A percentile compares a stretch with the other conserved stretches of the same genome.
phyloP scores from a whole-genome alignment of 1,140 invertebrate genomes.

The Scaptomyza pallida region DNA sequence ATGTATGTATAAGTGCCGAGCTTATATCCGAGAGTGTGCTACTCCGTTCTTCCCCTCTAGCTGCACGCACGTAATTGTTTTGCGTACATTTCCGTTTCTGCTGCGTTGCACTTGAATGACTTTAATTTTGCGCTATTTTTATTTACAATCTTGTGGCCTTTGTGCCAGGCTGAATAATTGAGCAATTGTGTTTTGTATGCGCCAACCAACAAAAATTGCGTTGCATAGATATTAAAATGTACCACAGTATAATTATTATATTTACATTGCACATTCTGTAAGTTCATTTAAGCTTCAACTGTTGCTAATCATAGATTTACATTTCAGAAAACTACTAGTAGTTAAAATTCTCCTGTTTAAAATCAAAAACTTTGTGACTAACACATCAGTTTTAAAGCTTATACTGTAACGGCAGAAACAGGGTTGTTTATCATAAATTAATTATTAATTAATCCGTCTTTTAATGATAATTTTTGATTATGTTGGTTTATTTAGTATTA shows the following conservation, averaged over 20 bases:
- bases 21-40: conserved; percentile 20
- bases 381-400: too few relatives aligned
- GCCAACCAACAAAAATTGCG: conserved; percentile 14
- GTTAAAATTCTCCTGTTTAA: too few relatives aligned
- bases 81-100: conserved; percentile 78
- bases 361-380: too few relatives aligned
- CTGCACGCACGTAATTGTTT: conserved; percentile 67
- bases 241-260: background rate
- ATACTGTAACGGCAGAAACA: too few relatives aligned
- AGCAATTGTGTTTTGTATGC: conserved; percentile 48
- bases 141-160: conserved; percentile 50
- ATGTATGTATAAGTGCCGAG: conserved; percentile 16
- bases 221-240: conserved; percentile 18
- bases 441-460: too few relatives aligned
- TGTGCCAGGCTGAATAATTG: conserved; percentile 56
- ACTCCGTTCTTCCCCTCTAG: background rate
- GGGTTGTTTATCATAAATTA: too few relatives aligned
- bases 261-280: background rate
- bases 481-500: too few relatives aligned
- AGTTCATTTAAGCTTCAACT: too few relatives aligned
- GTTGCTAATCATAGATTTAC: too few relatives aligned
- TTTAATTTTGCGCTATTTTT: conserved; percentile 72
- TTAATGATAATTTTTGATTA: too few relatives aligned
- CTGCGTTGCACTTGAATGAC: conserved; percentile 72
- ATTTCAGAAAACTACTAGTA: too few relatives aligned